These are phyloP conservation scores for Hypena proboscidalis DNA, from an alignment of 2,888 invertebrate species.

Conservation along the genomic window DNA sequence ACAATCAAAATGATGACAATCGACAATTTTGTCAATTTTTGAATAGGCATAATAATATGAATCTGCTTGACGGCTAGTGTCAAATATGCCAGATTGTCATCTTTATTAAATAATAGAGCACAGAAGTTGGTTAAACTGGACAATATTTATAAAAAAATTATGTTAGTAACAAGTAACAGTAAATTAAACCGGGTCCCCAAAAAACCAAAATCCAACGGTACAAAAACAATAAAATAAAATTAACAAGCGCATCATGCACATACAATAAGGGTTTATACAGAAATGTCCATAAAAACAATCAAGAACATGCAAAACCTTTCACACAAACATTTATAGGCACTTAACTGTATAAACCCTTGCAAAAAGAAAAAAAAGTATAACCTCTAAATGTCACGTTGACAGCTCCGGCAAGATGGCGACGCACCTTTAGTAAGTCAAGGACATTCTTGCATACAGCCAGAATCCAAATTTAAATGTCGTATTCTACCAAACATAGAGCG, in stretches of 20 bases:
- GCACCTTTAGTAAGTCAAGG: conserved; percentile 67
- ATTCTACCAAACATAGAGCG: conserved; percentile 25
- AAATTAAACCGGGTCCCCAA: no score
- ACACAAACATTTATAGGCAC: conserved; percentile 8
- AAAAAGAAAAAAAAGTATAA: conserved; percentile 39
- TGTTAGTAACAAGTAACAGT: no score
- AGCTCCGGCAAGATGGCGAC: conserved; percentile 67
- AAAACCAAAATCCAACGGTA: no score
- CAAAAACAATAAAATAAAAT: neutral
- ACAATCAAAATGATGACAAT: no score
- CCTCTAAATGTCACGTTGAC: conserved; percentile 67
- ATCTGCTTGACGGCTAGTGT: no score
- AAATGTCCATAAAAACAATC: neutral
- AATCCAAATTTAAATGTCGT: conserved; percentile 50
- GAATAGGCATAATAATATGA: no score
- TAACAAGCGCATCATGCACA: conserved; percentile 19
- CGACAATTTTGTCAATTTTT: no score
- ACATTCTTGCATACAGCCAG: conserved; percentile 48
- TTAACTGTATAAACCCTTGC: conserved; percentile 29
- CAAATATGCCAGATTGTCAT: no score
- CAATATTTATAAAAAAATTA: no score
- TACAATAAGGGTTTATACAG: conserved; percentile 21
- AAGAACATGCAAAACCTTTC: conserved; percentile 5
- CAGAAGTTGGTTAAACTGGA: no score
- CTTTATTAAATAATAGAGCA: no score